These are phyloP conservation scores for Lepisosteus osseus DNA, from an alignment of 2,113 vertebrate species.

Conservation along the genomic window DNA sequence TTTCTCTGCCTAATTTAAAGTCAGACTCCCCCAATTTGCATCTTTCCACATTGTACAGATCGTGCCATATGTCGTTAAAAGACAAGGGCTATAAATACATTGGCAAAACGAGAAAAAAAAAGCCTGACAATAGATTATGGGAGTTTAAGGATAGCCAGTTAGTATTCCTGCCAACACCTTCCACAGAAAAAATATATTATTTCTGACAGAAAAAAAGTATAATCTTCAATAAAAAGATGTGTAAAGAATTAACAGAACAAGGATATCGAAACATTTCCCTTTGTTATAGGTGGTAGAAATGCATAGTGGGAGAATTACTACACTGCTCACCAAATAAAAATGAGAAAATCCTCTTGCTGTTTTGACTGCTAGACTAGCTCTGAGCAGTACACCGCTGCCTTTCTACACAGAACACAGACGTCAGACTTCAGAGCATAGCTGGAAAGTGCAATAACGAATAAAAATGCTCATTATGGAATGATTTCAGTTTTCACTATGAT, in stretches of 20 bases:
- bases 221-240: constrained; percentile 3
- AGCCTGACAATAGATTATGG: constrained; percentile 16
- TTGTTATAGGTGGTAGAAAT: background rate
- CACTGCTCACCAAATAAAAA: constrained; percentile 12
- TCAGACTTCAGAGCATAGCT: constrained; percentile 36
- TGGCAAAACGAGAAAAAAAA: constrained; percentile 17
- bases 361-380: constrained; percentile 9
- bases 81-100: constrained; percentile 48
- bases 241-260: constrained; percentile 1
- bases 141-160: constrained; percentile 26
- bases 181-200: constrained; percentile 17
- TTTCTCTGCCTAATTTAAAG: constrained; percentile 44
- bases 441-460: constrained; percentile 81
- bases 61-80: constrained; percentile 51
- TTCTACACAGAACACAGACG: constrained; percentile 18
- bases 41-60: constrained; percentile 45
- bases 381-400: constrained; percentile 9
- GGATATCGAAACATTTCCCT: constrained; percentile 10
- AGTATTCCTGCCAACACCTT: constrained; percentile 15
- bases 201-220: constrained; percentile 7
- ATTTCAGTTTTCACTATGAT: constrained; percentile 90
- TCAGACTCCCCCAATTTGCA: constrained; percentile 49
- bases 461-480: constrained; percentile 94
- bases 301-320: constrained; percentile 13
- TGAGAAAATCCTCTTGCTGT: constrained; percentile 11